These are phyloP conservation scores for Anoplopoma fimbria DNA, from an alignment of 2,113 vertebrate species.

Conservation along the genomic window DNA sequence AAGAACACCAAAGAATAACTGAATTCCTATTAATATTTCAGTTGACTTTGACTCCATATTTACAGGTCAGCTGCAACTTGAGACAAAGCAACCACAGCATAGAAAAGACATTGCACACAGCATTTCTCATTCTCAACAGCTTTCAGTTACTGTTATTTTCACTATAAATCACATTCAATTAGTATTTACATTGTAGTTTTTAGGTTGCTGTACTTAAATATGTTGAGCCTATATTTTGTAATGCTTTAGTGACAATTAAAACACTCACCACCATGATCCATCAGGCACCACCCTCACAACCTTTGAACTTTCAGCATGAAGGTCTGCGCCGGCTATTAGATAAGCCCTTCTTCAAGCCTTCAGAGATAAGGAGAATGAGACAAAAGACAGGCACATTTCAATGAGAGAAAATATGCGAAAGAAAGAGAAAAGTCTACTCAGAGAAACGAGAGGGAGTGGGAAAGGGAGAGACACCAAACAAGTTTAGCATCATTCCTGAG, in stretches of 20 bases:
- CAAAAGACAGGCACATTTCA: not conserved
- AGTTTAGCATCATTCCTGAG: constrained; percentile 66
- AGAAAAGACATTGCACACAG: not conserved
- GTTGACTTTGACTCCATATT: not conserved
- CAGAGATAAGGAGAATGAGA: constrained; percentile 31
- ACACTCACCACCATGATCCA: constrained; percentile 77
- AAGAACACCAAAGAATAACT: not conserved
- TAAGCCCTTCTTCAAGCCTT: constrained; percentile 36
- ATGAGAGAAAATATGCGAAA: not conserved
- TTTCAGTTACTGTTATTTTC: not conserved
- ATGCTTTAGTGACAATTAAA: not conserved
- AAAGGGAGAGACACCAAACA: constrained; percentile 51
- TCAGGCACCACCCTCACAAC: constrained; percentile 48
- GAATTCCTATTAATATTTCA: not conserved
- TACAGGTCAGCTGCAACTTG: not conserved
- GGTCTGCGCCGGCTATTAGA: constrained; percentile 18
- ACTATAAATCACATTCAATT: not conserved
- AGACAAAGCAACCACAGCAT: constrained; percentile 9
- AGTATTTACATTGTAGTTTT: not conserved
- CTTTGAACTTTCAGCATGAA: constrained; percentile 38
- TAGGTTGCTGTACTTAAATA: not conserved
- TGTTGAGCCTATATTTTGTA: not conserved
- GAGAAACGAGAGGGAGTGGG: not conserved
- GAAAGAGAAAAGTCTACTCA: constrained; percentile 12
- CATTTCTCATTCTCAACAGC: not conserved